A percentile compares a stretch with the other conserved stretches of the same genome.
phyloP scores from a whole-genome alignment of 2,888 invertebrate species.

The Andrena camellia region DNA sequence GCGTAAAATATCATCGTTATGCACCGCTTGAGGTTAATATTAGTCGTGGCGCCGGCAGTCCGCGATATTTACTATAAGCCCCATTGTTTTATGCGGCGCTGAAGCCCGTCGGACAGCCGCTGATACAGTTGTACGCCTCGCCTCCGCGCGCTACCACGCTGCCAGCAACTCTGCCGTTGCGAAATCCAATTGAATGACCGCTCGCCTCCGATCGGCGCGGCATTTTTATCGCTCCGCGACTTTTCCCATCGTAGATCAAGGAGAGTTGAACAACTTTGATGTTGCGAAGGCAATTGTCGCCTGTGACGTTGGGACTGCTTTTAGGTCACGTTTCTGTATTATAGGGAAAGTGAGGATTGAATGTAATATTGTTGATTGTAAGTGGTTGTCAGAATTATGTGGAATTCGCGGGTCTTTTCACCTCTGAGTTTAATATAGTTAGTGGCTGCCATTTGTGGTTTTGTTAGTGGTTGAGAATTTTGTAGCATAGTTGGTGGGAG shows the following conservation, averaged over 20 bases:
- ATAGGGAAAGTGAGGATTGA: too few relatives aligned
- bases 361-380: too few relatives aligned
- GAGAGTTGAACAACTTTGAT: slow-evolving; percentile 48
- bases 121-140: slow-evolving; percentile 61
- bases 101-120: slow-evolving; percentile 53
- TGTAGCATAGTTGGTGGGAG: too few relatives aligned
- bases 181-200: slow-evolving; percentile 64
- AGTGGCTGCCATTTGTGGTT: too few relatives aligned
- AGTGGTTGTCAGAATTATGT: too few relatives aligned
- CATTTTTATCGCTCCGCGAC: slow-evolving; percentile 16
- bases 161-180: slow-evolving; percentile 52
- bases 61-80: slow-evolving; percentile 68
- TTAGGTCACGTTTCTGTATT: too few relatives aligned
- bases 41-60: slow-evolving; percentile 58
- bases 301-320: neutral
- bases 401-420: too few relatives aligned
- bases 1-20: slow-evolving; percentile 71
- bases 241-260: slow-evolving; percentile 56
- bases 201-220: slow-evolving; percentile 38
- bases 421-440: too few relatives aligned
- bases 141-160: slow-evolving; percentile 40
- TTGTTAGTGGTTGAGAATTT: too few relatives aligned
- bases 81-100: slow-evolving; percentile 66
- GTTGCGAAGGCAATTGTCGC: too few relatives aligned
- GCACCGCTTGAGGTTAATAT: slow-evolving; percentile 67